Evolutionary conservation across 2,888 invertebrate species (phyloP).

Genomic region (Oscheius myriophilus): DNA sequence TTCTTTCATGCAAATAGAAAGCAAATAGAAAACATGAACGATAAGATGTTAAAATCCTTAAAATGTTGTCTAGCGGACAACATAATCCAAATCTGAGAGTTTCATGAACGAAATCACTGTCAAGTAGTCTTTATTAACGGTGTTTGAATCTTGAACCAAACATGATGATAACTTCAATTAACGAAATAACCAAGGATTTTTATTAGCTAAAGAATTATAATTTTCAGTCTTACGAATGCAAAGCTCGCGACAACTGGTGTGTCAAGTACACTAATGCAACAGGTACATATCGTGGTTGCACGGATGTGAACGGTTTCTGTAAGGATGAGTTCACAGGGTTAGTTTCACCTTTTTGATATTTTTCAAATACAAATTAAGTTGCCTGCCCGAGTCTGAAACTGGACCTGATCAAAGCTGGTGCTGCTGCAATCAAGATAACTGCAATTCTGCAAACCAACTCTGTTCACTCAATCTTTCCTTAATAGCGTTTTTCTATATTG

Average conservation of each 20-base stretch:
- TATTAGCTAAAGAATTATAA: not conserved
- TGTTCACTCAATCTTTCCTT: too few relatives aligned
- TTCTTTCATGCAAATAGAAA: too few relatives aligned
- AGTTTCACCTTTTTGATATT: not conserved
- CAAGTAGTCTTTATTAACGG: too few relatives aligned
- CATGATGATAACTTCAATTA: too few relatives aligned
- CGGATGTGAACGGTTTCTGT: constrained; percentile 37
- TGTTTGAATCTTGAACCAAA: too few relatives aligned
- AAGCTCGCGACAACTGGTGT: constrained; percentile 37
- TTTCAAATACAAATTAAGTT: not conserved
- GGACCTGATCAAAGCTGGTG: constrained; percentile 19
- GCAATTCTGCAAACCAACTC: not conserved
- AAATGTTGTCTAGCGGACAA: too few relatives aligned
- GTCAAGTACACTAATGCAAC: constrained; percentile 37
- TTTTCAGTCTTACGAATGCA: constrained; percentile 31
- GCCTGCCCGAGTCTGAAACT: constrained; percentile 6
- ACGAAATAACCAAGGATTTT: too few relatives aligned
- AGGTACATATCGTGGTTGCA: constrained; percentile 36
- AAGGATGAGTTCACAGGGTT: constrained; percentile 32
- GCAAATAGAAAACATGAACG: too few relatives aligned
- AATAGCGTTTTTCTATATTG: too few relatives aligned
- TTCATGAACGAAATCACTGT: too few relatives aligned
- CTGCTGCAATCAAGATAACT: constrained; percentile 16
- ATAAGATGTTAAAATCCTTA: too few relatives aligned
- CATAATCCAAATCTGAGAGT: too few relatives aligned